These are phyloP conservation scores for Chrysomallon squamiferum DNA, from an alignment of 1,140 invertebrate species.

Conservation along the genomic window DNA sequence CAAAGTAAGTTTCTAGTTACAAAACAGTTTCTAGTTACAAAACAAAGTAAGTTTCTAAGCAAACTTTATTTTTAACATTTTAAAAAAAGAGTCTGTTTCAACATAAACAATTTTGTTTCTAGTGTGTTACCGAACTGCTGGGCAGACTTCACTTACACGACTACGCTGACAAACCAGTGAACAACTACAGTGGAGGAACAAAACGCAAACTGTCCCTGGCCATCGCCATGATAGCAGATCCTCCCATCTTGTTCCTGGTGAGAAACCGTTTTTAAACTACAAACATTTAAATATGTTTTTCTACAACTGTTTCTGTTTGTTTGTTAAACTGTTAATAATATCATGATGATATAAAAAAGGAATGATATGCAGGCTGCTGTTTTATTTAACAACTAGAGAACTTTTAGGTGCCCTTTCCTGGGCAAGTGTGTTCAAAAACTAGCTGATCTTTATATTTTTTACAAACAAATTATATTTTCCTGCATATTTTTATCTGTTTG, in stretches of 20 bases:
- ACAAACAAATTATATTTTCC: too few species aligned
- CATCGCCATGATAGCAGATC: conserved; percentile 64
- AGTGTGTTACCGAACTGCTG: conserved; percentile 55
- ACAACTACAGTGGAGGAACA: conserved; percentile 64
- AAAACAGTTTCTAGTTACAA: too few species aligned
- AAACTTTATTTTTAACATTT: too few species aligned
- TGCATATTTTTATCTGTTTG: too few species aligned
- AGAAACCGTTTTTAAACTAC: conserved; percentile 13
- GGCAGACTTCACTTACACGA: conserved; percentile 46
- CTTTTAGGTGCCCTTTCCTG: not conserved
- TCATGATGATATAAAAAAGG: too few species aligned
- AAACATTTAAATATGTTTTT: not conserved
- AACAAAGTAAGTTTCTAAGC: too few species aligned
- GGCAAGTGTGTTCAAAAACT: not conserved
- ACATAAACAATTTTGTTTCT: conserved; percentile 7
- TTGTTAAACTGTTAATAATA: too few species aligned
- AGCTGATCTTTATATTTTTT: too few species aligned
- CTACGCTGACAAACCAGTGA: conserved; percentile 51
- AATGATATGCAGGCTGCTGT: too few species aligned
- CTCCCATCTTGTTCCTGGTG: conserved; percentile 62
- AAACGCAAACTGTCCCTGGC: conserved; percentile 64
- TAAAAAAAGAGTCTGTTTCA: too few species aligned
- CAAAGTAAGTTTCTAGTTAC: too few species aligned
- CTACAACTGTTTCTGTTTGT: too few species aligned
- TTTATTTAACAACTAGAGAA: not conserved